Evolutionary conservation across 1,140 invertebrate genomes (phyloP), one percentile per base, ranked within the genome.

Genomic region (Pseudomyrmex cubaensis): DNA sequence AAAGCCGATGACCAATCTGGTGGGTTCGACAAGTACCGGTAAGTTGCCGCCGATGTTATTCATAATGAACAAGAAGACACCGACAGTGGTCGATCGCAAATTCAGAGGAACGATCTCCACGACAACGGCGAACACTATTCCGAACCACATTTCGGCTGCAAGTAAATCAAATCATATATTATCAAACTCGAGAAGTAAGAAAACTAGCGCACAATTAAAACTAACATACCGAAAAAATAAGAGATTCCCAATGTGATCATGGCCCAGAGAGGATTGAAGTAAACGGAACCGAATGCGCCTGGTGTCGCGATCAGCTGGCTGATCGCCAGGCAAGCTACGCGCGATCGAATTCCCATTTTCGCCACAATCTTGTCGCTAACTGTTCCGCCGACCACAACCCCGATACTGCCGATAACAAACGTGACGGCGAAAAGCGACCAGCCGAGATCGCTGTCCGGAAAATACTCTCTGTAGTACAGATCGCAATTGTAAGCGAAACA

Each of bases 11-110:
- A 95, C 95, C 91, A 97, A 96, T 22, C 97, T 96, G 0, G 98
- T 96, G 0, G 97, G 97, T 92, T 98, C 97, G 0, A 98, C 97
- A 0, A 98, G 93, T 89, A 98, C 97, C 8, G 98, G 98, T 75
- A 98, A 94, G 93, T 98, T 98, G n/a, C 98, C 98, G n/a, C 97
- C 98, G 78, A 98, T 96, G 92, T 98, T 98, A 93, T 98, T 98
- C 97, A 98, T 98, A 0, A 98, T 97, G 92, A 98, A 98, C 2
- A 98, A 94, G 90, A 98, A 98, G 2, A 98, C 95, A 0, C 97
- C 98, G 3, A 98, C 96, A 1, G 97, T 97, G 4, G 97, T 98
- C 12, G 97, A 98, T 54, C 97, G 95, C 8, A 98, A 95, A 2
- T 96, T 95, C 15, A 97, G 82, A 1, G 97, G 97, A 9, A 98